Percentiles rank a stretch among this genome's conserved stretches.
phyloP scores from a whole-genome alignment of 1,140 invertebrate genomes.

The Caerostris extrusa region DNA sequence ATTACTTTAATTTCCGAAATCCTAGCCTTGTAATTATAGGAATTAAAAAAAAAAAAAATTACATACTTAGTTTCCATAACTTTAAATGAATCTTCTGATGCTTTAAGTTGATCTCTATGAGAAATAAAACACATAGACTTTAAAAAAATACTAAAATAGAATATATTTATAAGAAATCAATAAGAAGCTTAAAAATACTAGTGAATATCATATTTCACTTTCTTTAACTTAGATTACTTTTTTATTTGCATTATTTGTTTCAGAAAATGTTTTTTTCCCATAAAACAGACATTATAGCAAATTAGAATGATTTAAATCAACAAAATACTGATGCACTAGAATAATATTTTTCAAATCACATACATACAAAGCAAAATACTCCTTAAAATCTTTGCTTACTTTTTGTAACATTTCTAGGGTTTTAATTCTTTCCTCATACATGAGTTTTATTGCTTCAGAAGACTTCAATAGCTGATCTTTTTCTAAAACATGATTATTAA shows the following conservation, averaged over 20 bases:
- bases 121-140: not conserved
- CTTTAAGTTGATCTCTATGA: conserved; percentile 51
- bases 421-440: conserved; percentile 69
- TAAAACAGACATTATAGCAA: not conserved
- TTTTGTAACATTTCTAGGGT: conserved; percentile 38
- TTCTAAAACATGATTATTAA: conserved; percentile 56
- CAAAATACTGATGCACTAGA: too few species aligned
- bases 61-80: conserved; percentile 53
- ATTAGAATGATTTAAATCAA: too few species aligned
- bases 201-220: too few species aligned
- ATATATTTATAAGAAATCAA: too few species aligned
- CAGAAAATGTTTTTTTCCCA: not conserved
- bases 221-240: too few species aligned
- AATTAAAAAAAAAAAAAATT: not conserved
- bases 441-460: conserved; percentile 49
- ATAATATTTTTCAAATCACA: not conserved
- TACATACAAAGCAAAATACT: not conserved
- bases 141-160: too few species aligned
- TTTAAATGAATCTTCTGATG: conserved; percentile 47
- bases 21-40: not conserved
- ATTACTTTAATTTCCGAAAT: not conserved
- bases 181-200: too few species aligned
- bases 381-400: not conserved
- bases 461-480: conserved; percentile 59
- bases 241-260: too few species aligned